Base-by-base conservation (phyloP, 2,113 vertebrate genomes). In the Axis porcinus region DNA sequence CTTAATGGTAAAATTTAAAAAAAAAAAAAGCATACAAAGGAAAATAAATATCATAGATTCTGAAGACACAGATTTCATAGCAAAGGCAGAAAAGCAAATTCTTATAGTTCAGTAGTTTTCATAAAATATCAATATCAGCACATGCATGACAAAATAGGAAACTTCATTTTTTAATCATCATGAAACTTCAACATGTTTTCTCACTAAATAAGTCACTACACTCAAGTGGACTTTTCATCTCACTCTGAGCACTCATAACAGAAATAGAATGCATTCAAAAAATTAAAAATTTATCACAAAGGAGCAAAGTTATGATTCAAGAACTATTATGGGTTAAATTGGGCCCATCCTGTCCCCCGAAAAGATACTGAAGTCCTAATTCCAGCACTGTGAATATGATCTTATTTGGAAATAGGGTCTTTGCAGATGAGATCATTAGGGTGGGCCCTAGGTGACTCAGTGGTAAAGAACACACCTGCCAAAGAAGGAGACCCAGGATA, bases 191-290 rank as follows among this genome's bases (percentile, higher is more conserved):
- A 17, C 6, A 58, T 4, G 21, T 55, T 55, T 92, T 83, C 47
- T 54, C 30, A 87, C 17, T 70, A 43, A 60, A 84, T 33, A 89
- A 82, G 70, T 74, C 9, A 43, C 52, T 79, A 33, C 7, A 52
- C 9, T 15, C 64, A 10, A 92, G 58, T 21, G 12, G 12, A 79
- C 21, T 83, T 70, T 89, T 86, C 47, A 0, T 54, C 40, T 89
- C 45, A 78, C 25, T 89, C 50, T 92, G 28, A 67, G 7, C 19
- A 83, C 3, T 81, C 36, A 84, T 9, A 88, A 50, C 54, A 40
- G n/a, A 86, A 89, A 81, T n/a, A 79, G 86, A 70, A 93, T 13
- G 21, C 19, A 70, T 40, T 25, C 64, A 88, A 19, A 97, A 97
- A 40, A 58, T 50, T 86, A 86, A 82, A 81, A 70, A 70, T 33